Evolutionary conservation across 2,113 vertebrate species (phyloP), one percentile per base, ranked within the genome.

Genomic region (Elanus axillaris): DNA sequence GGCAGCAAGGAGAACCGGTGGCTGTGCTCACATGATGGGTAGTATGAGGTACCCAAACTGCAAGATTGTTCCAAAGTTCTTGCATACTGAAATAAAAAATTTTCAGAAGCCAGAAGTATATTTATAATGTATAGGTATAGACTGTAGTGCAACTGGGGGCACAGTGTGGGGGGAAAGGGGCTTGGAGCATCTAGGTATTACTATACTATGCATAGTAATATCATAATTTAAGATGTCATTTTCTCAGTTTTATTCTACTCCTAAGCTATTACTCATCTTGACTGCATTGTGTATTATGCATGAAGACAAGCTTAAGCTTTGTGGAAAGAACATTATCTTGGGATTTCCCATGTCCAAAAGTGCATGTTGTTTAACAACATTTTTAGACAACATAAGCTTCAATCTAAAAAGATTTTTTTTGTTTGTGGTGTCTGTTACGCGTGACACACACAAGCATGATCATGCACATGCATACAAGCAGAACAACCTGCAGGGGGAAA

Each of bases 221-320:
- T 27, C n/a, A 52, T 78, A 75, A 88, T 66, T 96, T 72, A 72
- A 76, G 36, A 75, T 47, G 34, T 34, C 36, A 85, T 91, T 94
- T 85, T 74, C 38, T 88, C 58, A n/a, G 27, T 82, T 94, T 91
- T 95, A 60, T 79, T 94, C 91, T 82, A 38, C 62, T 93, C 13
- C 48, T 64, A 64, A 93, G 58, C 58, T 77, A 91, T 96, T 95
- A 87, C 20, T 96, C 62, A 95, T 93, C 87, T 82, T 87, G 84
- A 85, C 85, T 94, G 31, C 40, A 52, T 48, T 89, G 81, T 93
- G 25, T 93, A 90, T 96, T 96, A 96, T 96, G 62, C 53, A 96
- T 95, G 90, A 95, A 77, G 94, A 95, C 80, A 95, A 94, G 94
- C 73, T 74, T 72, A 75, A 89, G 34, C 73, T 85, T 69, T 87